A percentile compares a stretch with the other conserved stretches of the same genome.
Evolutionary conservation across 1,140 invertebrate species (phyloP).

Genomic region (Dreissena rostriformis): DNA sequence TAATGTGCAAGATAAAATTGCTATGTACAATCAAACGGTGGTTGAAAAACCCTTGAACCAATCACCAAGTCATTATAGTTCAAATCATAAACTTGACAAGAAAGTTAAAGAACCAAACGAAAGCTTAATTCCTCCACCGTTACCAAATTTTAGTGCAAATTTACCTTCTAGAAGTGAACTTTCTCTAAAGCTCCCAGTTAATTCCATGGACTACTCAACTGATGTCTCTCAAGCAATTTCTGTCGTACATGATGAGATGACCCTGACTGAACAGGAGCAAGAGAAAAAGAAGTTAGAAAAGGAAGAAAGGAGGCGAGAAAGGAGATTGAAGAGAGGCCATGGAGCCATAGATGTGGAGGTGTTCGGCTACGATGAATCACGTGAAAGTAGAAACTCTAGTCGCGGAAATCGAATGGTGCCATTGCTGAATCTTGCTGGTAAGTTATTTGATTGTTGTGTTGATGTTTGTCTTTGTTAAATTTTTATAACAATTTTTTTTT

Average conservation of each 20-base stretch:
- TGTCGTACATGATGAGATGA: background rate
- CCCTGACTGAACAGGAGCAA: constrained; percentile 6
- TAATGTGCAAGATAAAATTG: constrained; percentile 43
- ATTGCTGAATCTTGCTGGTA: constrained; percentile 51
- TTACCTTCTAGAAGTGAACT: constrained; percentile 33
- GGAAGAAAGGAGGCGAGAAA: constrained; percentile 35
- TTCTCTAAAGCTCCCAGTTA: constrained; percentile 41
- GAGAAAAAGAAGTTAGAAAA: constrained; percentile 22
- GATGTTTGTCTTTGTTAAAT: too few species aligned
- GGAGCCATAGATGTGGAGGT: constrained; percentile 58
- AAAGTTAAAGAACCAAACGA: background rate
- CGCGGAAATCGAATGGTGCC: constrained; percentile 39
- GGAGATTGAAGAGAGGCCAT: constrained; percentile 46
- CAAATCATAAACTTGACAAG: too few species aligned
- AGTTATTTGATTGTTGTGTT: background rate
- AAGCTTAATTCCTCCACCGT: constrained; percentile 24
- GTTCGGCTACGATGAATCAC: constrained; percentile 54
- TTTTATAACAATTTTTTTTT: too few species aligned
- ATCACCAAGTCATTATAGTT: too few species aligned
- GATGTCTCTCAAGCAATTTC: constrained; percentile 45
- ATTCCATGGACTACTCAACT: constrained; percentile 50
- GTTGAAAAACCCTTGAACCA: background rate
- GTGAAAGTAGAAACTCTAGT: constrained; percentile 52
- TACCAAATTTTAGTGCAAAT: constrained; percentile 51
- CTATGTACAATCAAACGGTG: constrained; percentile 29